Evolutionary conservation across 2,888 invertebrate species (phyloP).

Genomic region (Netelia melanura): DNA sequence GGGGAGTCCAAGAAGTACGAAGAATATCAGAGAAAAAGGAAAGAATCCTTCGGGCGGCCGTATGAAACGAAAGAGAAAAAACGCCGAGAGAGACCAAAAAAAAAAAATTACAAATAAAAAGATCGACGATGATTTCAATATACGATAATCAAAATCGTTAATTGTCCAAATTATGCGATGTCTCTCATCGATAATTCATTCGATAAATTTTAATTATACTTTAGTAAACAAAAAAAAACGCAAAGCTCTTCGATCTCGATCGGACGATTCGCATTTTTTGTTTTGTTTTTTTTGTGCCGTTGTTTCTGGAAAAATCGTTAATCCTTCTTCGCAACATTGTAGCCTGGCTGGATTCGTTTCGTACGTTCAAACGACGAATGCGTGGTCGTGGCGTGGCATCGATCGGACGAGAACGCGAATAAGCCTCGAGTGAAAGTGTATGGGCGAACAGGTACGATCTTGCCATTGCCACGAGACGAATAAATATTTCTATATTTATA

Average conservation of each 20-base stretch:
- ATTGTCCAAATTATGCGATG: background rate
- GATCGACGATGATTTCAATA: slow-evolving; percentile 22
- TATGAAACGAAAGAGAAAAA: background rate
- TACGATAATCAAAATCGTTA: no score
- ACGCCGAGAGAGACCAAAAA: no score
- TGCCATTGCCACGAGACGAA: slow-evolving; percentile 10
- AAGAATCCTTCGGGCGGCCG: slow-evolving; percentile 42
- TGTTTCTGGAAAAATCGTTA: background rate
- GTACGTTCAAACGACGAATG: background rate
- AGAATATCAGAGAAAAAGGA: slow-evolving; percentile 72
- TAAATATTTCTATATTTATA: no score
- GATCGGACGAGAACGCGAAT: slow-evolving; percentile 20
- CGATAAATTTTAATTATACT: background rate
- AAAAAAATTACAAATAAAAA: slow-evolving; percentile 12
- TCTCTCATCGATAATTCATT: background rate
- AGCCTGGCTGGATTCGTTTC: background rate
- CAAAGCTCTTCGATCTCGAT: background rate
- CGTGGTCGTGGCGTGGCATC: slow-evolving; percentile 5
- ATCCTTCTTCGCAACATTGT: background rate
- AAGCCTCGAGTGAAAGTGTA: slow-evolving; percentile 31
- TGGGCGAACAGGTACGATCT: background rate
- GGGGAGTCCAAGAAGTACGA: slow-evolving; percentile 71
- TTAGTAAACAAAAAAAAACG: background rate
- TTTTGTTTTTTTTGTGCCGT: background rate
- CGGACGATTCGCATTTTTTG: background rate